Evolutionary conservation across 1,140 invertebrate species (phyloP), one percentile per base, ranked within the genome.

Genomic region (Drosophila grimshawi): DNA sequence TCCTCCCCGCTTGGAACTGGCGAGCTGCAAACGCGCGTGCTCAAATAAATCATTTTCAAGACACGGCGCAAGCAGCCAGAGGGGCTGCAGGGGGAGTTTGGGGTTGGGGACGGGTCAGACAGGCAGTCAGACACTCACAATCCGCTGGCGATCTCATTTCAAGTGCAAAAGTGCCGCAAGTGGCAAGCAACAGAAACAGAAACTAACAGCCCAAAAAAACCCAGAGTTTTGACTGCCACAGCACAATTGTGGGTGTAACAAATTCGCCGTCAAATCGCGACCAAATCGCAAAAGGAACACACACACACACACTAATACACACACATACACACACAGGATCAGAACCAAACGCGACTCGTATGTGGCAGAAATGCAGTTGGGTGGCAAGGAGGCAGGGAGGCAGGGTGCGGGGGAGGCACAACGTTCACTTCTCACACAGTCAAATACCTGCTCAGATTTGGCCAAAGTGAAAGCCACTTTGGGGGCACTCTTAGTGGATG

Each of bases 21-120:
- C 65, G 64, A n/a, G 39, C 39, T 43, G 39, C 10, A 43, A 89
- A 76, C 76, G 89, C 90, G 82, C 90, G 90, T 92, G 90, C 88
- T 90, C 81, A 92, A 92, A 92, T 92, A 92, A 92, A 92, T 92
- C 90, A 92, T 92, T 88, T 80, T 45, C 46, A 33, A 79, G 82
- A 86, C 81, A 60, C 46, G 67, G 63, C 19, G 65, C 66, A 70
- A 39, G 56, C 57, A 68, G 71, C 53, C 52, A 45, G 66, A 61
- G 57, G 56, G 37, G 3, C 7, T 41, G 19, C 19, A 19, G 19
- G 19, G 2, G 19, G 19, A 19, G 19, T 19, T 19, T 19, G 19
- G 19, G 46, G 19, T 6, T 5, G 46, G 3, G 11, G 19, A 19
- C 10, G 51, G 3, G 49, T 10, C 43, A 33, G 59, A 35, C 11